These are phyloP conservation scores for Sitobion miscanthi DNA, from an alignment of 1,140 invertebrate genomes.

Conservation along the genomic window DNA sequence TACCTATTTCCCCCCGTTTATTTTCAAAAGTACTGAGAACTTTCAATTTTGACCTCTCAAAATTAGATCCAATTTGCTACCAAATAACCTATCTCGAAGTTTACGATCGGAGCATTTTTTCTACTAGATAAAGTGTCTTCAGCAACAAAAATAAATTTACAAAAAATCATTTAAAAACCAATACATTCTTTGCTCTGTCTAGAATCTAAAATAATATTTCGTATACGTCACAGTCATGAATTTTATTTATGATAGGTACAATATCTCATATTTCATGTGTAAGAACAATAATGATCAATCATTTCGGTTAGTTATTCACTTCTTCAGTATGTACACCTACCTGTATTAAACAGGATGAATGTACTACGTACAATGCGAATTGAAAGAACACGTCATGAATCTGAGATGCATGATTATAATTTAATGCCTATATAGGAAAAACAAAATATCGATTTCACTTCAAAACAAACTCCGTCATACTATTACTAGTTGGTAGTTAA, in stretches of 20 bases:
- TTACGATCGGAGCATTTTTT: not conserved
- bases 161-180: not conserved
- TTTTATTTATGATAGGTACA: not conserved
- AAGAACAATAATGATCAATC: not conserved
- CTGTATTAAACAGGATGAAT: not conserved
- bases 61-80: not conserved
- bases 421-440: not conserved
- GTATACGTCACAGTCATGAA: not conserved
- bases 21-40: not conserved
- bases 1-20: not conserved
- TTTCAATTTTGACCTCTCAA: not conserved
- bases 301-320: not conserved
- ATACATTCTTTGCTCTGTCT: not conserved
- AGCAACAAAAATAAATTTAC: not conserved
- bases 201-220: not conserved
- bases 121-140: not conserved
- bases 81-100: not conserved
- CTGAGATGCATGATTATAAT: not conserved
- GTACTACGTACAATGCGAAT: not conserved
- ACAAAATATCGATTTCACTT: not conserved
- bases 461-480: not conserved
- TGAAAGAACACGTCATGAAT: not conserved
- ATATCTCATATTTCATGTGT: not conserved
- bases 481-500: too few species aligned
- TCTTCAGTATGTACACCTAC: not conserved